Base-by-base conservation (phyloP, 2,797 vertebrate genomes). In the Tragopan temminckii region DNA sequence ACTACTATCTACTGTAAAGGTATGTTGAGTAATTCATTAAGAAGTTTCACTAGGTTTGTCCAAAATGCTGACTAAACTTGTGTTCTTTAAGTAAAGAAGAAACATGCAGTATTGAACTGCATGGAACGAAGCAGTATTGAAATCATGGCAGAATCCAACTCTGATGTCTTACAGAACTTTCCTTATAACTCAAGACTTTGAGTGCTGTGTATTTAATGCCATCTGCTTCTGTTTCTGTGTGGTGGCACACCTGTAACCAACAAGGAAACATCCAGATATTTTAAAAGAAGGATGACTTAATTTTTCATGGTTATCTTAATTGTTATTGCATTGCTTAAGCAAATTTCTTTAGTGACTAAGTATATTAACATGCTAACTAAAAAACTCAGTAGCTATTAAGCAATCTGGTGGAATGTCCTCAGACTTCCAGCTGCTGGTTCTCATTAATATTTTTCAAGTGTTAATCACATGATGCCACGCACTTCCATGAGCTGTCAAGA, bases 21-120 rank as follows among this genome's bases (percentile, higher is more conserved):
- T 7, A 33, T 68, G 19, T 64, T 90, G 13, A 76, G 38, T 69
- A 48, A 68, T 58, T 86, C 0, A 38, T 64, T 76, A 46, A 42
- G 7, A 81, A 45, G 5, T 52, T 86, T 82, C 21, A 67, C 8
- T 6, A 66, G 29, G 17, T 91, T 92, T 27, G 78, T 96, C 43
- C 70, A 46, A 90, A 94, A 57, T 9, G 3, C 75, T 94, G 27
- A 63, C 79, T 86, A 23, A 85, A n/a, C 29, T 53, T 75, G 25
- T 25, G 48, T 27, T 12, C 55, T 74, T 80, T 31, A 92, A 85
- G 55, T 36, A 29, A 75, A 94, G 62, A 80, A 45, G 23, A 67
- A 96, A 80, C 9, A 53, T 48, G 24, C 17, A 38, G 25, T 35
- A 55, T 4, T 48, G 40, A 77, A 18, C 11, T 38, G 13, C 38